Evolutionary conservation across 2,797 vertebrate species (phyloP).

Genomic region (Catharus ustulatus): DNA sequence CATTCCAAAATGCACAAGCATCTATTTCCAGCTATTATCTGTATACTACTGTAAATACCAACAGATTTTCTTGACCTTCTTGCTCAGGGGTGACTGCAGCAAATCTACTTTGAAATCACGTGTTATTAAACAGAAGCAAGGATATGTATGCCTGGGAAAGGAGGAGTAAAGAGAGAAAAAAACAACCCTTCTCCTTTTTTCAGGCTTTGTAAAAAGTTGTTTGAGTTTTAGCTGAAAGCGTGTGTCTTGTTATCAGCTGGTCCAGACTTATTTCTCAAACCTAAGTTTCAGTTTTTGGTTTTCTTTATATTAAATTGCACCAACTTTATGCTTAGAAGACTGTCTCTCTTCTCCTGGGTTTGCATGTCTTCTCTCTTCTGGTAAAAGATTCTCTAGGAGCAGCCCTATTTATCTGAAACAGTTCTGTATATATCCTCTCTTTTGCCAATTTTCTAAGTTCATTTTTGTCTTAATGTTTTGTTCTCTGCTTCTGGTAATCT

Average conservation of each 20-base stretch:
- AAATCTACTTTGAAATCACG: not conserved
- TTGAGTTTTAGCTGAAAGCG: not conserved
- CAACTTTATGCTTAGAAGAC: not conserved
- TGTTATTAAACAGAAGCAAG: not conserved
- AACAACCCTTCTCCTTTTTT: not conserved
- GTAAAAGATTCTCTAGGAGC: not conserved
- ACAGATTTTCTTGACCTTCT: not conserved
- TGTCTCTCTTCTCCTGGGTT: not conserved
- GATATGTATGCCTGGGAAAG: not conserved
- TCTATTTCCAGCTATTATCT: not conserved
- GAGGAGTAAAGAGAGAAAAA: not conserved
- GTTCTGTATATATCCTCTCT: not conserved
- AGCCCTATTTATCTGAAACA: not conserved
- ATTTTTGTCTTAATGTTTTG: not conserved
- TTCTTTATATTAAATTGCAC: not conserved
- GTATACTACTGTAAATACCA: not conserved
- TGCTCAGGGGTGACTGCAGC: not conserved
- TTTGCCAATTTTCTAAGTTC: not conserved
- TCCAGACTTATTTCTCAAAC: not conserved
- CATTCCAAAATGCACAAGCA: not conserved
- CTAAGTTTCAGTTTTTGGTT: not conserved
- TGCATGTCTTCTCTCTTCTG: not conserved
- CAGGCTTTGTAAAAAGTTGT: not conserved
- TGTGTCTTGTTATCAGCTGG: not conserved
- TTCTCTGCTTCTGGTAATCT: slow-evolving; percentile 20